Evolutionary conservation across 2,113 vertebrate species (phyloP).

Genomic region (Amphiprion ocellaris): DNA sequence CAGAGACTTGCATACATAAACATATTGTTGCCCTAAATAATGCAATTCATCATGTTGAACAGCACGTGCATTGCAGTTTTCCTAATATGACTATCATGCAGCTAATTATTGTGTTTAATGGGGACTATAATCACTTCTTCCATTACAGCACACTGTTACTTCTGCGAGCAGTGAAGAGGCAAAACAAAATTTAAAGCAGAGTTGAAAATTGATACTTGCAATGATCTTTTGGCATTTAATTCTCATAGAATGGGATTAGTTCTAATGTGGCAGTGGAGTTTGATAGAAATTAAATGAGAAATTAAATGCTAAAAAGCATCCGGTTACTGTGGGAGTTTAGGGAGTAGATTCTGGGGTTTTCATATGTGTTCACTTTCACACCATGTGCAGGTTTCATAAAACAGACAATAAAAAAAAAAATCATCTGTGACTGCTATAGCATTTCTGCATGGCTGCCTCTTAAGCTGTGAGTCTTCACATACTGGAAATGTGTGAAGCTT

Average conservation of each 20-base stretch:
- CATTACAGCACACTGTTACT: constrained; percentile 44
- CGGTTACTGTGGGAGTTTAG: constrained; percentile 6
- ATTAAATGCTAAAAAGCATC: constrained; percentile 21
- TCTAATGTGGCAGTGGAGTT: constrained; percentile 21
- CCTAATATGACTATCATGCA: constrained; percentile 55
- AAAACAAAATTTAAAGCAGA: constrained; percentile 30
- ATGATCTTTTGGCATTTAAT: constrained; percentile 39
- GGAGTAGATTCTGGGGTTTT: constrained; percentile 13
- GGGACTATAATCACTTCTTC: constrained; percentile 59
- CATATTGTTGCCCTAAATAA: constrained; percentile 60
- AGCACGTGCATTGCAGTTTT: constrained; percentile 40
- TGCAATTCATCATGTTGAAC: constrained; percentile 58
- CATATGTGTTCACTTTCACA: neutral
- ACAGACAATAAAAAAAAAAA: constrained; percentile 1
- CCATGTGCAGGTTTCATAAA: constrained; percentile 26
- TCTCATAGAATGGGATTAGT: constrained; percentile 9
- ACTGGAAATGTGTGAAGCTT: constrained; percentile 12
- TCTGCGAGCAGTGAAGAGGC: constrained; percentile 22
- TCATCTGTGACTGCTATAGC: constrained; percentile 4
- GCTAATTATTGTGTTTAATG: constrained; percentile 67
- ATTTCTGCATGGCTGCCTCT: constrained; percentile 21
- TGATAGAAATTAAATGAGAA: constrained; percentile 31
- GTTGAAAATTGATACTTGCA: constrained; percentile 16
- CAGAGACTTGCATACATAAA: constrained; percentile 33
- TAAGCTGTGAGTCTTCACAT: constrained; percentile 5